Conservation (phyloP, 2,113 vertebrate species). For the Aegypius monachus region DNA sequence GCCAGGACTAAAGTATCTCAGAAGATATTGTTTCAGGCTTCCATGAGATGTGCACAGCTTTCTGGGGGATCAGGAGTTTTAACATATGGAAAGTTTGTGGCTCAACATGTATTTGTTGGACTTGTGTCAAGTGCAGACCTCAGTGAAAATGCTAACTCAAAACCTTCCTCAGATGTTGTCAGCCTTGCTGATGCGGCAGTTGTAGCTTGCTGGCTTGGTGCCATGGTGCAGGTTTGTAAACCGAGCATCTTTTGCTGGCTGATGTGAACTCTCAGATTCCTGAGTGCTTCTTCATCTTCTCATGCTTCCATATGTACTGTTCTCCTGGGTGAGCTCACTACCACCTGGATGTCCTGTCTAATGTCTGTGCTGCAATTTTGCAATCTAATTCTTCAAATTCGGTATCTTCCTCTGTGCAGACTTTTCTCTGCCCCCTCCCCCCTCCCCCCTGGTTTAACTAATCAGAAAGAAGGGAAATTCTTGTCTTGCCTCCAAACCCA, state of each 20-base stretch:
- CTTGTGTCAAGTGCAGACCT: background rate
- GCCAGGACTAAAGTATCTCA: background rate
- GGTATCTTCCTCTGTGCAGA: background rate
- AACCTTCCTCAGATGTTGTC: constrained; percentile 1
- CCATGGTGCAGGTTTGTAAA: background rate
- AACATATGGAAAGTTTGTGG: constrained; percentile 10
- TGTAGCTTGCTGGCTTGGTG: background rate
- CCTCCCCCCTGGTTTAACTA: background rate
- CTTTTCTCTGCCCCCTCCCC: background rate
- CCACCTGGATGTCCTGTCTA: background rate
- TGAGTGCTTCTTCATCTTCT: background rate
- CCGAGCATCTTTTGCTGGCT: background rate
- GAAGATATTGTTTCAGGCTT: background rate
- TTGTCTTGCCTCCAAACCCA: constrained; percentile 2
- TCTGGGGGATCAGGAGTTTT: background rate
- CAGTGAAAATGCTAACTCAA: background rate
- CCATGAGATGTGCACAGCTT: background rate
- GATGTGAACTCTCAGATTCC: background rate
- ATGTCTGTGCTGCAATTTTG: background rate
- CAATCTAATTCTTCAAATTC: background rate
- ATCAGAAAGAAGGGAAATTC: background rate
- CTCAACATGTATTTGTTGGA: constrained; percentile 16
- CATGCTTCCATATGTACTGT: rapidly evolving
- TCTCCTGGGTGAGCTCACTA: background rate
- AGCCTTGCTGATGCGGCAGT: constrained; percentile 2